A percentile compares a stretch with the other conserved stretches of the same genome.
Conservation (phyloP, 2,888 invertebrate genomes). For the Pachydiplax longipennis region DNA sequence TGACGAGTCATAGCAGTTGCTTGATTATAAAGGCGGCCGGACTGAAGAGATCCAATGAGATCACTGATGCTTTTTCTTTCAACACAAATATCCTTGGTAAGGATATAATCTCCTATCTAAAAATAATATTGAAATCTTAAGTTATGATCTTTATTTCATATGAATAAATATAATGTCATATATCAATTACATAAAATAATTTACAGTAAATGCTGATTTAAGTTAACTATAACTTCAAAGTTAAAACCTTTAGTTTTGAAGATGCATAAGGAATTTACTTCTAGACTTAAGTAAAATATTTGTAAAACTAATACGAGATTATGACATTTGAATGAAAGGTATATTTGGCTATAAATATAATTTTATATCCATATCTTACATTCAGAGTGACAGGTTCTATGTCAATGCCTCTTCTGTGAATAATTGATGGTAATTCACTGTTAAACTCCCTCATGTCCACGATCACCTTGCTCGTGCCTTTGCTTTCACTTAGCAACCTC, state of each 20-base stretch:
- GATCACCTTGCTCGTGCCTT: constrained; percentile 65
- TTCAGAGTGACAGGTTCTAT: constrained; percentile 88
- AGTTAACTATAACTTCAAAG: too few species aligned
- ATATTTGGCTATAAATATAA: constrained; percentile 43
- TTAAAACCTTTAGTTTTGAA: too few species aligned
- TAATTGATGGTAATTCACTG: constrained; percentile 91
- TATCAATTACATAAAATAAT: neutral
- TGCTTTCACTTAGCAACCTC: constrained; percentile 50
- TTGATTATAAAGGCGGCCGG: constrained; percentile 94
- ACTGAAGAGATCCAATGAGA: constrained; percentile 92
- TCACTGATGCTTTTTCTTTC: constrained; percentile 97
- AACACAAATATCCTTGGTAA: constrained; percentile 95
- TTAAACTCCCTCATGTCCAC: constrained; percentile 99
- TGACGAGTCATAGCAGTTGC: constrained; percentile 91
- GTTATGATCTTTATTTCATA: too few species aligned
- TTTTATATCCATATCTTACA: constrained; percentile 59
- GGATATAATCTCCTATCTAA: constrained; percentile 95
- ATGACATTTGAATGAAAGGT: too few species aligned
- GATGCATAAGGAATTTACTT: too few species aligned
- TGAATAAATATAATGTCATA: neutral
- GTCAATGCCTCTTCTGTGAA: constrained; percentile 92
- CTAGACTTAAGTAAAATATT: too few species aligned
- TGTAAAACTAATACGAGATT: too few species aligned
- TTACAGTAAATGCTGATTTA: neutral
- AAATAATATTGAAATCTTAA: constrained; percentile 51